Conservation (phyloP, 2,888 invertebrate species). For the Ormia ochracea region DNA sequence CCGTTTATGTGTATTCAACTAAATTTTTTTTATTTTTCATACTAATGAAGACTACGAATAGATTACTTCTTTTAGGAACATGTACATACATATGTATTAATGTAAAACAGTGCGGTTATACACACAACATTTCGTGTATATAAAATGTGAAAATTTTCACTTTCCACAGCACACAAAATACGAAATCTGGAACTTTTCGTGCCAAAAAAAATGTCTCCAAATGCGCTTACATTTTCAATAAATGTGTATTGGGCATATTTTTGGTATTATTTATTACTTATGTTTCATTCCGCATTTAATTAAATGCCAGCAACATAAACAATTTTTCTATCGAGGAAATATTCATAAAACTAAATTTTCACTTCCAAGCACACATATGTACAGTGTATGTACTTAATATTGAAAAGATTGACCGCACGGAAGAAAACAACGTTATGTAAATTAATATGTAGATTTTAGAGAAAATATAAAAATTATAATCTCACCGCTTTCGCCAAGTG, state of each 20-base stretch:
- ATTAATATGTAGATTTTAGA: slow-evolving; percentile 52
- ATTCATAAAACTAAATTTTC: slow-evolving; percentile 34
- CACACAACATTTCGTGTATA: slow-evolving; percentile 72
- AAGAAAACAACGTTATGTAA: slow-evolving; percentile 58
- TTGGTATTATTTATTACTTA: too few relatives aligned
- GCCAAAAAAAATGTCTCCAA: slow-evolving; percentile 19
- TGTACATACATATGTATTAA: slow-evolving; percentile 55
- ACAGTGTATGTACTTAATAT: too few relatives aligned
- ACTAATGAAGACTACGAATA: slow-evolving; percentile 37
- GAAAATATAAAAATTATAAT: slow-evolving; percentile 64
- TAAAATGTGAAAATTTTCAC: slow-evolving; percentile 72
- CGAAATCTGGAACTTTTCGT: slow-evolving; percentile 24
- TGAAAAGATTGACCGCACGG: slow-evolving; percentile 57
- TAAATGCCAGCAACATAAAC: slow-evolving; percentile 11
- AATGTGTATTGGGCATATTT: too few relatives aligned
- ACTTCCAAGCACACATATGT: slow-evolving; percentile 5
- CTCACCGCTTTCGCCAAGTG: slow-evolving; percentile 77
- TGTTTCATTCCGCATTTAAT: too few relatives aligned
- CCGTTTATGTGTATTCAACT: slow-evolving; percentile 41
- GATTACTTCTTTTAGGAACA: slow-evolving; percentile 37
- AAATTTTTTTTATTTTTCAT: slow-evolving; percentile 44
- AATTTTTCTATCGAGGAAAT: slow-evolving; percentile 6
- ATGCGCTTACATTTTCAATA: neutral
- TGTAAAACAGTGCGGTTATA: slow-evolving; percentile 67
- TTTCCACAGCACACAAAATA: slow-evolving; percentile 61